Evolutionary conservation across 2,888 invertebrate species (phyloP).

Genomic region (Merodon equestris): DNA sequence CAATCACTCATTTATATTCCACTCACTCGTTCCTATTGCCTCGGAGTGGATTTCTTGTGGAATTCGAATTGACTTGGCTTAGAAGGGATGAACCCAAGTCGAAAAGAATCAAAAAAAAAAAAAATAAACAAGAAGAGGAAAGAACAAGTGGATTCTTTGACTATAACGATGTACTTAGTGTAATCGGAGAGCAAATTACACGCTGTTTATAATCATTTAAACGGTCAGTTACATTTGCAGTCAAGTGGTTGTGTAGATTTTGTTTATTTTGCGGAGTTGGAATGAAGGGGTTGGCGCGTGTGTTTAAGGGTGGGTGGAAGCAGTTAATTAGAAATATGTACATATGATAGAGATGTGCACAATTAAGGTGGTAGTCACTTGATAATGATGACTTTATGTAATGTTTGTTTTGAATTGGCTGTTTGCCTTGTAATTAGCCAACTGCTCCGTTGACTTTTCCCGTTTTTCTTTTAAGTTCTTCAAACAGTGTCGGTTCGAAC

Average conservation of each 20-base stretch:
- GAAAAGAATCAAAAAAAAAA: too few species aligned
- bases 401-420: too few species aligned
- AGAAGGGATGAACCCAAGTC: conserved; percentile 38
- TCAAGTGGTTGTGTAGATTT: conserved; percentile 25
- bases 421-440: too few species aligned
- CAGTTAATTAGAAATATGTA: neutral
- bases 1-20: conserved; percentile 6
- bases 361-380: too few species aligned
- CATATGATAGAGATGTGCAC: too few species aligned
- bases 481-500: too few species aligned
- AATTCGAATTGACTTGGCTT: neutral
- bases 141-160: conserved; percentile 45
- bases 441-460: too few species aligned
- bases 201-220: conserved; percentile 56
- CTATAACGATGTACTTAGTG: conserved; percentile 47
- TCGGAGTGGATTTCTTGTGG: conserved; percentile 15
- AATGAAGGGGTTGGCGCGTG: neutral
- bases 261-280: conserved; percentile 26
- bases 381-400: too few species aligned
- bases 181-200: conserved; percentile 56
- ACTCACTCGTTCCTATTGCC: neutral
- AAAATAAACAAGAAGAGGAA: neutral
- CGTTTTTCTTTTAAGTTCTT: too few species aligned
- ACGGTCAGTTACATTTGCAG: conserved; percentile 56
- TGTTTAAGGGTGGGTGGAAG: neutral